phyloP scores from a whole-genome alignment of 2,113 vertebrate species.

The Copsychus sechellarum region DNA sequence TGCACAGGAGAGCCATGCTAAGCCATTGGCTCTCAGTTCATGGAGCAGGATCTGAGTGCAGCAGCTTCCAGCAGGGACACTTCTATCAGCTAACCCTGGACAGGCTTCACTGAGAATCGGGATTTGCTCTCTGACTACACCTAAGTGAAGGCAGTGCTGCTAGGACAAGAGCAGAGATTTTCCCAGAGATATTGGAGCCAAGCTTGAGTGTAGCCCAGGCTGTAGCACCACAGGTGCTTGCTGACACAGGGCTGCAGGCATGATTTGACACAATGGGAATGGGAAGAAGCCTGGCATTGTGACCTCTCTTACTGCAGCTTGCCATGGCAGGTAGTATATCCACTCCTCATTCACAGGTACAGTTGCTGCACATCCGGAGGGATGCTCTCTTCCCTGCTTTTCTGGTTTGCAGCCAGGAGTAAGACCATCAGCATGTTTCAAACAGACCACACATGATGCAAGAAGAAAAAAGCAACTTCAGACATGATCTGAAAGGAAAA shows the following conservation, averaged over 20 bases:
- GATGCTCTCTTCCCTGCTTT: not conserved
- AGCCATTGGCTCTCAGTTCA: not conserved
- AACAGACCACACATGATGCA: not conserved
- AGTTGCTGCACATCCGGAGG: not conserved
- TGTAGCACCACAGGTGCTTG: not conserved
- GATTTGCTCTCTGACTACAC: not conserved
- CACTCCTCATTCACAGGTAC: not conserved
- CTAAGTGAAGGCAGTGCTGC: not conserved
- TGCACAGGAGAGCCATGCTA: not conserved
- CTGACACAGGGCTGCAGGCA: not conserved
- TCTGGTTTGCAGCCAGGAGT: not conserved
- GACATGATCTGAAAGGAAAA: not conserved
- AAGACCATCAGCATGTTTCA: not conserved
- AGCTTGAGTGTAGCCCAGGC: not conserved
- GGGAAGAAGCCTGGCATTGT: not conserved
- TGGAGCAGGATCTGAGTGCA: not conserved
- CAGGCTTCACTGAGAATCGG: not conserved
- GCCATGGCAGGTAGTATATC: not conserved
- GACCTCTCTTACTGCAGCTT: not conserved
- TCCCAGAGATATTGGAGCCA: not conserved
- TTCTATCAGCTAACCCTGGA: not conserved
- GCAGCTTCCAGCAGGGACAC: not conserved
- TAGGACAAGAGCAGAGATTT: not conserved
- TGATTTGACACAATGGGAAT: not conserved
- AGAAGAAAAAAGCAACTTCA: not conserved